phyloP scores from a whole-genome alignment of 92 coral and sea anemone genomes.

The Micromussa lordhowensis region DNA sequence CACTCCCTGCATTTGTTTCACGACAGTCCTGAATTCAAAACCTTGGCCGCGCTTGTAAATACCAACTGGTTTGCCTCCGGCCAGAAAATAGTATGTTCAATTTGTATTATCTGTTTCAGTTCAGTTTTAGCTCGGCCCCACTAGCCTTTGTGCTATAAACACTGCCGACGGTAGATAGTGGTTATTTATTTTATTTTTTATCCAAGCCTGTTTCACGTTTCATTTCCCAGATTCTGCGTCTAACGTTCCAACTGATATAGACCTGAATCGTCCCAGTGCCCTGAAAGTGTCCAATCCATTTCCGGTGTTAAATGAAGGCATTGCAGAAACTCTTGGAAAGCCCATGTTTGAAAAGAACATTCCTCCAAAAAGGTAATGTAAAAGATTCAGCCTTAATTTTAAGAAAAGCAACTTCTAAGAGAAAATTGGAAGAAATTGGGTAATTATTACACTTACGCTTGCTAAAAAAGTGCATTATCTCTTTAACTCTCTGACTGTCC shows the following conservation, averaged over 20 bases:
- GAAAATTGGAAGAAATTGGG: neutral
- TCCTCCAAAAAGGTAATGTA: conserved; percentile 79
- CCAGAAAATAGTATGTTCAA: no score
- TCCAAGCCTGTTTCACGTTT: neutral
- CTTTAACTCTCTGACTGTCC: no score
- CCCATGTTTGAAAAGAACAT: conserved; percentile 96
- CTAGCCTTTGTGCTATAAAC: no score
- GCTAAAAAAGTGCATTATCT: neutral
- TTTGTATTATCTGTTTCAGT: no score
- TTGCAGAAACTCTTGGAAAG: conserved; percentile 88
- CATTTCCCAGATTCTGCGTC: conserved; percentile 13
- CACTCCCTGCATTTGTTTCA: no score
- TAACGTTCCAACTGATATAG: neutral
- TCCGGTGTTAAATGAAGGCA: conserved; percentile 89
- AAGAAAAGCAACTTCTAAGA: neutral
- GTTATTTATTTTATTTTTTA: no score
- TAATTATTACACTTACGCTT: neutral
- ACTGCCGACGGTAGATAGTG: no score
- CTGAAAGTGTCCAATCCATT: conserved; percentile 86
- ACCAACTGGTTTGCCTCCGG: no score
- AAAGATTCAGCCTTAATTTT: neutral
- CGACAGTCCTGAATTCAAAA: no score
- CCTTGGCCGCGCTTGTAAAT: no score
- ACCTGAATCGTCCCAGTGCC: conserved; percentile 11
- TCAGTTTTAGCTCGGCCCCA: no score